A percentile compares a stretch with the other conserved stretches of the same genome.
Evolutionary conservation across 2,888 invertebrate species (phyloP).

Genomic region (Nipponacmea schrenckii): DNA sequence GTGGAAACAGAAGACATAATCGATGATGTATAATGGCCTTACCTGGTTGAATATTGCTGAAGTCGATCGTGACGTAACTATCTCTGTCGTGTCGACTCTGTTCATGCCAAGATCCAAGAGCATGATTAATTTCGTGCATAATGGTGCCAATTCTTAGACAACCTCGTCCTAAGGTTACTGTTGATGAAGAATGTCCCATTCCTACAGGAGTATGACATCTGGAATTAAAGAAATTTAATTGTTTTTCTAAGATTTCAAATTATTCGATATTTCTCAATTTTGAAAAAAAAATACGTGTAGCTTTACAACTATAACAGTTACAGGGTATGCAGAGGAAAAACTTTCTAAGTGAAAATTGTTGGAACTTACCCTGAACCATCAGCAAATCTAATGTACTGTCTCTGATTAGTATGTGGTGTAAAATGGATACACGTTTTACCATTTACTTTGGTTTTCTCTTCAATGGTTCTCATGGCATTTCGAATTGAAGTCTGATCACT

Average conservation of each 20-base stretch:
- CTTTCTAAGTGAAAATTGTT: neutral
- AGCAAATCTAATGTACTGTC: constrained; percentile 71
- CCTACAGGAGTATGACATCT: constrained; percentile 83
- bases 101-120: constrained; percentile 83
- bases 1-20: too few species aligned
- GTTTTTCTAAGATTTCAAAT: too few species aligned
- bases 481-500: constrained; percentile 22
- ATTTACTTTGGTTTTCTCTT: constrained; percentile 50
- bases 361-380: constrained; percentile 13
- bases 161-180: constrained; percentile 74
- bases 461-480: constrained; percentile 32
- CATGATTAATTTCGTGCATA: constrained; percentile 81
- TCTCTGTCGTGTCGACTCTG: constrained; percentile 82
- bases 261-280: too few species aligned
- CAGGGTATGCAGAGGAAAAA: too few species aligned
- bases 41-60: constrained; percentile 78
- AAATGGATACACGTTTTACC: constrained; percentile 75
- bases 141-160: constrained; percentile 72
- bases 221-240: too few species aligned
- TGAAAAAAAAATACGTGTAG: constrained; percentile 12
- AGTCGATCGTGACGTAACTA: constrained; percentile 77
- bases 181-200: constrained; percentile 77
- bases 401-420: constrained; percentile 72
- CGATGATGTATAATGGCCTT: constrained; percentile 17
- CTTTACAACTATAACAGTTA: constrained; percentile 65